phyloP scores from a whole-genome alignment of 2,888 invertebrate species.

The Aelia acuminata region DNA sequence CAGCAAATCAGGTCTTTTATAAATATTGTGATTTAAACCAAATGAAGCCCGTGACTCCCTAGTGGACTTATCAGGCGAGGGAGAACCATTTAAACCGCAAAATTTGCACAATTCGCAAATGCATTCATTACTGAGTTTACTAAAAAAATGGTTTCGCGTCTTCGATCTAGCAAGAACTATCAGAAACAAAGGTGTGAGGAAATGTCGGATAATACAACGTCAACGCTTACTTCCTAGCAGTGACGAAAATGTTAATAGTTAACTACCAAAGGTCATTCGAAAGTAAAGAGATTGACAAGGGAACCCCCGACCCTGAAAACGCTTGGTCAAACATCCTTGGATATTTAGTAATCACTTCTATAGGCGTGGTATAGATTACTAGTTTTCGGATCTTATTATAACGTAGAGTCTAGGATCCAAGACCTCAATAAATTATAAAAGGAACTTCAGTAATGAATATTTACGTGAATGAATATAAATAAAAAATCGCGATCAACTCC shows the following conservation, averaged over 20 bases:
- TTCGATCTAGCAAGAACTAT: neutral
- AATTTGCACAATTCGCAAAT: neutral
- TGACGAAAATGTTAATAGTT: constrained; percentile 30
- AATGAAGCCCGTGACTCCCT: neutral
- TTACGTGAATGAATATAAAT: too few species aligned
- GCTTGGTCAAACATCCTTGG: neutral
- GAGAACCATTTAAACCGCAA: neutral
- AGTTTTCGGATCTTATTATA: neutral
- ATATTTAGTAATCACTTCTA: neutral
- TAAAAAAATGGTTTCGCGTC: neutral
- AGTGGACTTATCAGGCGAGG: neutral
- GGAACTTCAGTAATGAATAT: too few species aligned
- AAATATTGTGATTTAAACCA: neutral
- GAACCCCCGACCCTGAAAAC: neutral
- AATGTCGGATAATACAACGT: neutral
- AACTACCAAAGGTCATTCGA: constrained; percentile 11
- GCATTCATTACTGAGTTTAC: neutral
- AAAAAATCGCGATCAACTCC: too few species aligned
- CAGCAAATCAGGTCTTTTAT: too few species aligned
- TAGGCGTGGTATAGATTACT: neutral
- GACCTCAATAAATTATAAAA: too few species aligned
- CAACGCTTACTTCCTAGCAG: constrained; percentile 9
- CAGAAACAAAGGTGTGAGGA: neutral
- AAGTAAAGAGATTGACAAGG: neutral
- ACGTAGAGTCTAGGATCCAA: too few species aligned